phyloP scores from a whole-genome alignment of 2,113 vertebrate genomes.

The Hippopotamus amphibius region DNA sequence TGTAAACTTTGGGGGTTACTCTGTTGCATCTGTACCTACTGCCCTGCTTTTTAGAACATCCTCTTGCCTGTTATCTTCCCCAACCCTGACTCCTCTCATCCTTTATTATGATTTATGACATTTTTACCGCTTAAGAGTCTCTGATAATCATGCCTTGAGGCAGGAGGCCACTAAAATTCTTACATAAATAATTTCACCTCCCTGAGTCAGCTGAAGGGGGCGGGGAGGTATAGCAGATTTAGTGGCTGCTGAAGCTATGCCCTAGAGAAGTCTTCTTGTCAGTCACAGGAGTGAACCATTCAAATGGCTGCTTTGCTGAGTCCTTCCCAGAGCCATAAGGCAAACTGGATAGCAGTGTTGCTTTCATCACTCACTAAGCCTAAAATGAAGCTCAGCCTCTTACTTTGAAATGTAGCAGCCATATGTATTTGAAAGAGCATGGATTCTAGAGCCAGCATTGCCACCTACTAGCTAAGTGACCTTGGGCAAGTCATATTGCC shows the following conservation, averaged over 20 bases:
- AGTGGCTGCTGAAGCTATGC: slow-evolving; percentile 53
- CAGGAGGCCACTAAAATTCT: slow-evolving; percentile 66
- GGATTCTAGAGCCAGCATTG: neutral
- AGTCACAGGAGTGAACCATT: slow-evolving; percentile 56
- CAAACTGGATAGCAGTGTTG: slow-evolving; percentile 22
- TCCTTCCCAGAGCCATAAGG: slow-evolving; percentile 34
- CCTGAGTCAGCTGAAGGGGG: slow-evolving; percentile 1
- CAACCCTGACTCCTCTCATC: slow-evolving; percentile 7
- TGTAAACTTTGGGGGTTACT: neutral
- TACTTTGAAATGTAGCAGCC: slow-evolving; percentile 22
- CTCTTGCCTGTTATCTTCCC: neutral
- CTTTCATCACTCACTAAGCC: slow-evolving; percentile 28
- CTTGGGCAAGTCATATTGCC: neutral
- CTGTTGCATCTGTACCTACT: neutral
- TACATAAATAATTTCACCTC: slow-evolving; percentile 64
- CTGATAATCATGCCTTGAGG: slow-evolving; percentile 58
- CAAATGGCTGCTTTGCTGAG: slow-evolving; percentile 36
- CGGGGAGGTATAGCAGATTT: neutral
- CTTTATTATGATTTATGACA: slow-evolving; percentile 63
- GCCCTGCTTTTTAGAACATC: neutral
- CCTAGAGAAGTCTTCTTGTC: slow-evolving; percentile 44
- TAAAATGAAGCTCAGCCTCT: neutral
- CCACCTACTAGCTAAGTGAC: neutral
- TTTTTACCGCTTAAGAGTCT: slow-evolving; percentile 64
- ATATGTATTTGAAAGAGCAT: neutral